Base-by-base conservation (phyloP, 2,113 vertebrate species). In the Gallinago jamesoni region DNA sequence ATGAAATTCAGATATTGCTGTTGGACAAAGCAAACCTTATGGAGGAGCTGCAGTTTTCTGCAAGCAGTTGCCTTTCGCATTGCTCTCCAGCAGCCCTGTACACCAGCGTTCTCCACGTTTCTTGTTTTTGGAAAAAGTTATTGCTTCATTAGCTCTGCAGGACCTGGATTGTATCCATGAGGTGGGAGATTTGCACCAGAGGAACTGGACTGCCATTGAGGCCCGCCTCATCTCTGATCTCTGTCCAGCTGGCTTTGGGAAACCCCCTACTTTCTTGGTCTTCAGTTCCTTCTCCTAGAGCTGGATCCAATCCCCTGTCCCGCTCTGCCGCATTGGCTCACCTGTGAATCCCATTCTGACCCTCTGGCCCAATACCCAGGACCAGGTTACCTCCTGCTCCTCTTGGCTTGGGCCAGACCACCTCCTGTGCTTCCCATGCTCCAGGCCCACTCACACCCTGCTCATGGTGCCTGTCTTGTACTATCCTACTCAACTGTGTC, bases 71-170 rank as follows among this genome's bases (percentile, higher is more conserved):
- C 82, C 63, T n/a, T 47, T 77, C 6, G 3, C 82, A 62, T 25
- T 9, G 28, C 41, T 89, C 76, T 87, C 47, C 72, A 14, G 64
- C 89, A 76, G 63, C 50, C 45, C 63, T 9, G 14, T 28, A 13
- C 7, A 1, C 78, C 3, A 0, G 8, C 2, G 1, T 59, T 79
- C 79, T 72, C 75, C 6, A 1, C 8, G 0, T 25, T 55, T 56
- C 87, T 84, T 70, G 64, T 5, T 88, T 87, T 87, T 92, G 92
- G 86, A 79, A 90, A 25, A 78, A 79, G 39, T 68, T 41, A 10
- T 35, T 90, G 92, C 73, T 90, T 53, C 85, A 1, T 75, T 62
- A 68, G 63, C 87, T 85, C 87, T 77, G 79, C 77, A 63, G 92
- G 84, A 37, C 85, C 67, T 84, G 93, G 80, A 41, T 73, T 12